Base-by-base conservation (phyloP, 2,113 vertebrate genomes). In the Pteruthius melanotis region DNA sequence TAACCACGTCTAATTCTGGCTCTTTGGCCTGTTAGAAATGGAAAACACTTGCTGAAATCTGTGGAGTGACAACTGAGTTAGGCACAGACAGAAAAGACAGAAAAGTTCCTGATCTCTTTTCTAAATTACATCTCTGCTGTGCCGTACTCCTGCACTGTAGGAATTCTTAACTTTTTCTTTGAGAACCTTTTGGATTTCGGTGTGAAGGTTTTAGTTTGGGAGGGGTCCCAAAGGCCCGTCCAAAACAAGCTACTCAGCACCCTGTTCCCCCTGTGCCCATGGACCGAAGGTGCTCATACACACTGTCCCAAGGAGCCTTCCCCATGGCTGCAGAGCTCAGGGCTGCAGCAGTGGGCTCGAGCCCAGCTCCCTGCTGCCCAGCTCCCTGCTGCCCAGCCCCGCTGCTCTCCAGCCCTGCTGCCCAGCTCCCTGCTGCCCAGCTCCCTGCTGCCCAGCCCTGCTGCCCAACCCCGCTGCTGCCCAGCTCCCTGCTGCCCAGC, bases 271-370 rank as follows among this genome's bases (percentile, higher is more conserved):
- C 33, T n/a, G 27, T 33, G 49, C 28, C 49, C 28, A 2, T 2
- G 39, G 26, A 22, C 53, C 3, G 2, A 23, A 69, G 79, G 40
- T 21, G 40, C 40, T 33, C 30, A 28, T 22, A 13, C 13, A 2
- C 10, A 7, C 1, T 3, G 2, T 60, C 7, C 65, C 64, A 6
- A 13, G 24, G 79, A 47, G n/a, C 40, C 26, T 47, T 35, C 13
- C 65, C 54, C 21, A 1, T 0, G 39, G n/a, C n/a, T n/a, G n/a
- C n/a, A n/a, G n/a, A n/a, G 56, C 56, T 31, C 15, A 5, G 39
- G 39, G 23, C 45, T 33, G 4, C 0, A 2, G 21, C n/a, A n/a
- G n/a, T n/a, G n/a, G n/a, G n/a, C n/a, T n/a, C n/a, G n/a, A n/a
- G n/a, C n/a, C n/a, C n/a, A n/a, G n/a, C n/a, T n/a, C n/a, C n/a